Evolutionary conservation across 2,797 vertebrate species (phyloP).

Genomic region (Notolepis coatsorum): DNA sequence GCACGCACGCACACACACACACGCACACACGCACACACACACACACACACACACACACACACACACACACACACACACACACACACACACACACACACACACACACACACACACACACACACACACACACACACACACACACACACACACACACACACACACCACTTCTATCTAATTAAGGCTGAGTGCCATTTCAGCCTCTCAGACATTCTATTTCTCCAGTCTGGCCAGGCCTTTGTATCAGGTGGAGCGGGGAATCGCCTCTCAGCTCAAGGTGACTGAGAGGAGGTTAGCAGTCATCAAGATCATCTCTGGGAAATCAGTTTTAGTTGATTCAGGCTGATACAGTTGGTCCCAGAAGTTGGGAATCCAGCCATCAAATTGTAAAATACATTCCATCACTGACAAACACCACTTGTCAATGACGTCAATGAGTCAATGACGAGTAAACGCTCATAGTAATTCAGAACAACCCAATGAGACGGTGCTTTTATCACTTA

Average conservation of each 20-base stretch:
- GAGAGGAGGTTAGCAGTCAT: background rate
- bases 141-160: conserved; percentile 21
- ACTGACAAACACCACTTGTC: too few relatives aligned
- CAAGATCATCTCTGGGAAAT: background rate
- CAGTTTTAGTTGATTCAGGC: background rate
- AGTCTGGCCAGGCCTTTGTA: background rate
- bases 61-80: conserved; percentile 11
- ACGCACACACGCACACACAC: conserved; percentile 10
- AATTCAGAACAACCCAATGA: too few relatives aligned
- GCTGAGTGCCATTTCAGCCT: conserved; percentile 51
- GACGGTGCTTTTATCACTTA: too few relatives aligned
- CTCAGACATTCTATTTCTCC: conserved; percentile 52
- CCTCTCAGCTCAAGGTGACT: conserved; percentile 41
- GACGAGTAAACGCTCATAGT: too few relatives aligned
- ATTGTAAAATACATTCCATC: too few relatives aligned
- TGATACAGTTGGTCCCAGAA: background rate
- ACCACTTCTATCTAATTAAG: conserved; percentile 64
- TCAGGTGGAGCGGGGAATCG: background rate
- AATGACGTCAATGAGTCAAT: too few relatives aligned
- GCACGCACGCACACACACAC: conserved; percentile 14
- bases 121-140: conserved; percentile 24
- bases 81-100: conserved; percentile 14
- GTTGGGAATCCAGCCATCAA: background rate
- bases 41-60: conserved; percentile 19
- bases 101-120: conserved; percentile 9